phyloP scores from a whole-genome alignment of 2,113 vertebrate genomes.

The Chloroceryle aenea region DNA sequence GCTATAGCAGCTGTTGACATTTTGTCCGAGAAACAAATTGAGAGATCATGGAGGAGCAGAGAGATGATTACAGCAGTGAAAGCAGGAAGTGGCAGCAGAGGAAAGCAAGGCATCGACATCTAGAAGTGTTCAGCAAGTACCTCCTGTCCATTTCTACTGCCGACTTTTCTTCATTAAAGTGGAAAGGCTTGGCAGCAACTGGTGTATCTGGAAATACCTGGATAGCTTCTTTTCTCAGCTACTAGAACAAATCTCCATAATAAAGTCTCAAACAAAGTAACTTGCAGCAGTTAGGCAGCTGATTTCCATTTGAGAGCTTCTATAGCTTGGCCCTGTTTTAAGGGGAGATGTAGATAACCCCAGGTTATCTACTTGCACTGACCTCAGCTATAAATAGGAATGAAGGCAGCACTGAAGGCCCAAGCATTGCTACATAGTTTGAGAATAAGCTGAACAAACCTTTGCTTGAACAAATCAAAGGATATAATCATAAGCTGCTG shows the following conservation, averaged over 20 bases:
- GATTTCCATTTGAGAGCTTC: background rate
- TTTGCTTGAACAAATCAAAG: constrained; percentile 32
- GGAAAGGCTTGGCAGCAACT: background rate
- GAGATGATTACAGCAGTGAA: background rate
- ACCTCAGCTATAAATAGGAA: background rate
- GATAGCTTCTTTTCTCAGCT: background rate
- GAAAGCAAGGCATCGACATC: background rate
- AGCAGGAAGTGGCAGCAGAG: background rate
- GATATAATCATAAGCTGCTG: constrained; percentile 29
- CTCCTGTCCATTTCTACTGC: background rate
- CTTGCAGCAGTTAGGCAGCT: background rate
- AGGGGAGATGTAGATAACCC: background rate
- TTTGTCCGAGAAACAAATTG: background rate
- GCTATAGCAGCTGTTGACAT: background rate
- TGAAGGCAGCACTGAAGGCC: background rate
- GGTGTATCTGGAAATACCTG: background rate
- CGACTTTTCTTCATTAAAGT: background rate
- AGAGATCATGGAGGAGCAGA: background rate
- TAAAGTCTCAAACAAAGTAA: background rate
- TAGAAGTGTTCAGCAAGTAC: background rate
- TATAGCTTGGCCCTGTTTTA: background rate
- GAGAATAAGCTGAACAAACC: background rate
- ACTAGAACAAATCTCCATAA: background rate
- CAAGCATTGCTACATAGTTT: background rate
- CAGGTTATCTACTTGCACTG: background rate